phyloP scores from a whole-genome alignment of 37 sponge, comb jelly and placozoan species.

The Tethya wilhelma region DNA sequence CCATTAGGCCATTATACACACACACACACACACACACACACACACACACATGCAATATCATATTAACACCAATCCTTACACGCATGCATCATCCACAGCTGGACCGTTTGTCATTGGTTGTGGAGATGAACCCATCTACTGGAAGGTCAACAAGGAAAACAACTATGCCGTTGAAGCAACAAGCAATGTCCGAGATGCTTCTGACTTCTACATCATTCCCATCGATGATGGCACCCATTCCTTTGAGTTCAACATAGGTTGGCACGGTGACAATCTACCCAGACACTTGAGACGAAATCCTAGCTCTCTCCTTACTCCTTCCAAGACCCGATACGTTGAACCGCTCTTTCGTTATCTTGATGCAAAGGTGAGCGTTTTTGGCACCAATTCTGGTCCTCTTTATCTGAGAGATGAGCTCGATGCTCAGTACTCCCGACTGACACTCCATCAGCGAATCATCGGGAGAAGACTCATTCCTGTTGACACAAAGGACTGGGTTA shows the following conservation, averaged over 20 bases:
- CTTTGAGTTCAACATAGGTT: constrained; percentile 54
- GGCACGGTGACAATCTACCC: constrained; percentile 1
- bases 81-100: constrained; percentile 36
- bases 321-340: neutral
- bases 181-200: constrained; percentile 6
- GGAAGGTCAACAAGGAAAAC: constrained; percentile 30
- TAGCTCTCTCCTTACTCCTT: neutral
- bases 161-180: constrained; percentile 46
- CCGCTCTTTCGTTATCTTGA: constrained; percentile 37
- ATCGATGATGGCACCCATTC: constrained; percentile 25
- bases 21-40: too few relatives aligned
- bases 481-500: constrained; percentile 5
- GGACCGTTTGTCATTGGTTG: constrained; percentile 52
- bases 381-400: constrained; percentile 41
- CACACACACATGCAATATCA: too few relatives aligned
- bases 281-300: neutral
- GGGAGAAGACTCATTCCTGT: neutral
- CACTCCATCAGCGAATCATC: constrained; percentile 47
- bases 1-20: too few relatives aligned
- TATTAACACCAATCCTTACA: too few relatives aligned
- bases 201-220: constrained; percentile 44
- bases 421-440: neutral
- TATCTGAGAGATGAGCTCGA: constrained; percentile 27
- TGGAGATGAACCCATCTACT: constrained; percentile 13
- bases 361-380: constrained; percentile 14